phyloP scores from a whole-genome alignment of 2,888 invertebrate species.

The Pantelozetes paolii region DNA sequence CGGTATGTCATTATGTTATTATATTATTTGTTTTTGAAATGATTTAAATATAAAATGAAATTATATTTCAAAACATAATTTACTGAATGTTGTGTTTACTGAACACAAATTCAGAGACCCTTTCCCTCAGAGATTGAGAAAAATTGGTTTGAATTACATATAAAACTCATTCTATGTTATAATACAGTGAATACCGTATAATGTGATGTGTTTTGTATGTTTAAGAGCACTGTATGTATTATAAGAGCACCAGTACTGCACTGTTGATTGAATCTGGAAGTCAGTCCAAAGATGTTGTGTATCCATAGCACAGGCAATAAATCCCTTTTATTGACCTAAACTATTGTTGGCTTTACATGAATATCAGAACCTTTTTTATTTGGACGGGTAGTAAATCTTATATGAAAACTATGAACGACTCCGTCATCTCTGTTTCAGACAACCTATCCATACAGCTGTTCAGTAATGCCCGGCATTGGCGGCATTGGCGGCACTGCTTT shows the following conservation, averaged over 20 bases:
- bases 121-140: background rate
- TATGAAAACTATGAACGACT: background rate
- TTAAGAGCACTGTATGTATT: background rate
- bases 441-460: constrained; percentile 26
- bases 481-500: constrained; percentile 13
- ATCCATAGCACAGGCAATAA: constrained; percentile 9
- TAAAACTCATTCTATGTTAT: background rate
- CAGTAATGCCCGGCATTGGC: background rate
- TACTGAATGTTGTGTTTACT: background rate
- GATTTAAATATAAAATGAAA: constrained; percentile 3
- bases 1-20: background rate
- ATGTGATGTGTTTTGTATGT: too few species aligned
- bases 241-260: background rate
- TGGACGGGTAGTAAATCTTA: constrained; percentile 22
- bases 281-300: background rate
- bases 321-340: constrained; percentile 36
- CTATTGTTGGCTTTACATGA: constrained; percentile 31
- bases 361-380: constrained; percentile 26
- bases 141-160: background rate
- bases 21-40: background rate
- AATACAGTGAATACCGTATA: background rate
- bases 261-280: constrained; percentile 21
- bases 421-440: background rate
- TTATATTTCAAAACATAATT: background rate
- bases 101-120: background rate